Evolutionary conservation across 1,140 invertebrate genomes (phyloP).

Genomic region (Drosophila mojavensis): DNA sequence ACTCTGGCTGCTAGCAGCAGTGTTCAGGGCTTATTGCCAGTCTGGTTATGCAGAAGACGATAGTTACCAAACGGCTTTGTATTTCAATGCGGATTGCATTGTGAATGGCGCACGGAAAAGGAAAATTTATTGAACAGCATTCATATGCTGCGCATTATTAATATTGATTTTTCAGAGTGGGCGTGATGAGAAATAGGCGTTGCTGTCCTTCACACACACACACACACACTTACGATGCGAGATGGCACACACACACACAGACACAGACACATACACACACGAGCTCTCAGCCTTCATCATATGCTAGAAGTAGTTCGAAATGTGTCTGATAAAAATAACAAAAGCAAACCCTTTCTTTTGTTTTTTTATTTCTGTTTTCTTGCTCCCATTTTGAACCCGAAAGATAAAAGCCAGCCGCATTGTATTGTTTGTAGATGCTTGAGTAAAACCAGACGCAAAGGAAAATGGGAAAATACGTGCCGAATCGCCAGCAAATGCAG

Average conservation of each 20-base stretch:
- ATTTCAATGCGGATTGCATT: conserved; percentile 53
- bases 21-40: conserved; percentile 22
- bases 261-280: not conserved
- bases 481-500: not conserved
- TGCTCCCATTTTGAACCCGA: conserved; percentile 13
- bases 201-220: conserved; percentile 31
- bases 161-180: conserved; percentile 64
- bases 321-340: conserved; percentile 56
- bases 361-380: not conserved
- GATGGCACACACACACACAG: conserved; percentile 20
- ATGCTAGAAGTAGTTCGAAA: conserved; percentile 1
- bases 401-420: conserved; percentile 29
- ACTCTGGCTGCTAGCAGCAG: conserved; percentile 17
- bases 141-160: conserved; percentile 79
- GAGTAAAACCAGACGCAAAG: not conserved
- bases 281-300: not conserved
- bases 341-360: conserved; percentile 19
- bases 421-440: conserved; percentile 19
- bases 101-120: conserved; percentile 58
- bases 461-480: not conserved
- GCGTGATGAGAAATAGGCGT: conserved; percentile 24
- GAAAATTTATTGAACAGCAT: conserved; percentile 75
- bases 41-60: conserved; percentile 18
- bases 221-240: conserved; percentile 23
- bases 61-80: conserved; percentile 36